Conservation (phyloP, 2,888 invertebrate species). For the Clepsis dumicolana region DNA sequence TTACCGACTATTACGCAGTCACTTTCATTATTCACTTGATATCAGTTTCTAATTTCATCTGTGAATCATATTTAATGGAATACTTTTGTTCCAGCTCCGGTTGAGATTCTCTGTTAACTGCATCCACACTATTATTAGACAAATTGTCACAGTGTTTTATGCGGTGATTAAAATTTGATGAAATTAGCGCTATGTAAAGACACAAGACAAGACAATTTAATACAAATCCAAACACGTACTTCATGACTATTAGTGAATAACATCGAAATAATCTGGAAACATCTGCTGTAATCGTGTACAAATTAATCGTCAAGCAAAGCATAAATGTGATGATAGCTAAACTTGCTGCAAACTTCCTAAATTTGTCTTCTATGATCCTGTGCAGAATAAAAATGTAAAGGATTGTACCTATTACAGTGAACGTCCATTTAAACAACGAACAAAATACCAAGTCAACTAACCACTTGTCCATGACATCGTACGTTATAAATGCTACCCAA, state of each 20-base stretch:
- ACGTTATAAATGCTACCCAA: constrained; percentile 56
- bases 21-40: constrained; percentile 5
- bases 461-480: constrained; percentile 54
- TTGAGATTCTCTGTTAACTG: constrained; percentile 30
- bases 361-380: constrained; percentile 68
- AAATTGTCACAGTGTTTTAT: constrained; percentile 57
- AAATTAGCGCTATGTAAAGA: constrained; percentile 68
- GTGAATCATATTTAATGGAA: constrained; percentile 17
- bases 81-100: constrained; percentile 14
- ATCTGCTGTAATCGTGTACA: constrained; percentile 73
- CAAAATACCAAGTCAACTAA: constrained; percentile 67
- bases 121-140: constrained; percentile 56
- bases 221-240: constrained; percentile 66
- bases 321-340: constrained; percentile 74
- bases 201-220: constrained; percentile 69
- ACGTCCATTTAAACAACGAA: constrained; percentile 71
- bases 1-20: no score
- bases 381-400: constrained; percentile 68
- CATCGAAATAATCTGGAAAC: constrained; percentile 29
- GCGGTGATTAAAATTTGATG: constrained; percentile 62
- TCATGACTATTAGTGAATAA: constrained; percentile 66
- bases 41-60: constrained; percentile 24
- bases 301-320: constrained; percentile 71
- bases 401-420: constrained; percentile 68
- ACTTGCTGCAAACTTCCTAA: constrained; percentile 71